Conservation (phyloP, 2,113 vertebrate genomes). For the Hippocampus guttulatus region DNA sequence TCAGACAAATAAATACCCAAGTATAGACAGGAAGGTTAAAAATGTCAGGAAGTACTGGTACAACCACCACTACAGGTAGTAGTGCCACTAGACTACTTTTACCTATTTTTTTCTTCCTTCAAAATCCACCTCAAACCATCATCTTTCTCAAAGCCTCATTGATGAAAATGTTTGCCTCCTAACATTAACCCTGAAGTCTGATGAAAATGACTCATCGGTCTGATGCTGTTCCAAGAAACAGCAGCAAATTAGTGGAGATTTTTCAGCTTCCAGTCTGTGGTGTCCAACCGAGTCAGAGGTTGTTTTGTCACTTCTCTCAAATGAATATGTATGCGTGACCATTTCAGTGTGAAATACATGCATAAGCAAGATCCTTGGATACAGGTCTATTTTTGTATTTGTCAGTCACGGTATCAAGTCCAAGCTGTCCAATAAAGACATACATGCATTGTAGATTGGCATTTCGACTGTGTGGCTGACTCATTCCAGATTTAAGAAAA, state of each 20-base stretch:
- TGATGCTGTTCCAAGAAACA: not conserved
- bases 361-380: conserved; percentile 43
- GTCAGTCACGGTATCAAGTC: conserved; percentile 32
- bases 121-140: too few species aligned
- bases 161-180: not conserved
- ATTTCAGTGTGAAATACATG: conserved; percentile 35
- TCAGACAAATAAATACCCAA: too few species aligned
- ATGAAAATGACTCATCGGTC: not conserved
- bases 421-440: conserved; percentile 37
- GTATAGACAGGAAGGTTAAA: too few species aligned
- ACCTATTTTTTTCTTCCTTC: too few species aligned
- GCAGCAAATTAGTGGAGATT: not conserved
- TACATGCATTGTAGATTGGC: conserved; percentile 28
- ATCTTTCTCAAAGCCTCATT: not conserved
- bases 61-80: too few species aligned
- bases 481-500: conserved; percentile 39
- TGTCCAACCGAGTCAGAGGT: conserved; percentile 21
- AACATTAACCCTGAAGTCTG: not conserved
- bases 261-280: not conserved
- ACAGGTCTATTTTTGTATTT: conserved; percentile 52
- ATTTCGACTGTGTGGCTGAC: conserved; percentile 49
- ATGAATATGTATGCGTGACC: conserved; percentile 10
- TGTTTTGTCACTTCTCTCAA: conserved; percentile 9
- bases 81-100: too few species aligned
- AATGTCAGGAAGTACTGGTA: too few species aligned